Conservation (phyloP, 2,888 invertebrate genomes). For the Eristalinus sepulchralis region DNA sequence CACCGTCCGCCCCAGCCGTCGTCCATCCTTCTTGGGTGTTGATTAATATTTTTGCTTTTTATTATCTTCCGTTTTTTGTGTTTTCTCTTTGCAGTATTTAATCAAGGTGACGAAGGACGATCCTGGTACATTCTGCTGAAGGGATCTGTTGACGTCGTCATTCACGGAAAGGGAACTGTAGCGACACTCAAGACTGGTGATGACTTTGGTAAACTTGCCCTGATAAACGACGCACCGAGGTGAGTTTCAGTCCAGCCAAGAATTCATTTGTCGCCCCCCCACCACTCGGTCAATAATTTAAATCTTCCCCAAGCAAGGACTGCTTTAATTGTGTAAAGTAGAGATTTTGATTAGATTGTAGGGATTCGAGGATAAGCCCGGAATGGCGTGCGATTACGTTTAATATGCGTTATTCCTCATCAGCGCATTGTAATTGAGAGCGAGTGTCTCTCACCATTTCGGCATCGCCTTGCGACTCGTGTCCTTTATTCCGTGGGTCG, state of each 20-base stretch:
- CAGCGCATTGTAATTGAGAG: constrained; percentile 5
- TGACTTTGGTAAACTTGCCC: constrained; percentile 92
- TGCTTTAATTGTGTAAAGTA: constrained; percentile 25
- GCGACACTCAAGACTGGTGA: constrained; percentile 91
- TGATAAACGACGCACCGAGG: constrained; percentile 93
- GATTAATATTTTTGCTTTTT: neutral
- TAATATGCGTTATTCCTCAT: constrained; percentile 37
- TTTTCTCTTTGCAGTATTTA: constrained; percentile 84
- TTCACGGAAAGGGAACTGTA: constrained; percentile 91
- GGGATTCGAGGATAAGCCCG: constrained; percentile 23
- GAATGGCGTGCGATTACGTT: constrained; percentile 21
- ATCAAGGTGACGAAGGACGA: constrained; percentile 91
- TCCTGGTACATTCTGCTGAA: constrained; percentile 92
- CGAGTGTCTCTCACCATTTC: constrained; percentile 1
- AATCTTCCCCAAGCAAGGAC: neutral
- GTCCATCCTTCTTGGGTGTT: neutral
- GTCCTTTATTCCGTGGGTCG: constrained; percentile 7
- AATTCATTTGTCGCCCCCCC: neutral
- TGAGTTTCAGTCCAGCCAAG: constrained; percentile 80
- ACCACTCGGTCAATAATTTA: neutral
- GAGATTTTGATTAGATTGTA: constrained; percentile 40
- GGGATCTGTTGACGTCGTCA: constrained; percentile 92
- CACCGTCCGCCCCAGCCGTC: neutral
- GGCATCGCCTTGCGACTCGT: neutral
- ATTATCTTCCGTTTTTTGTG: neutral